Conservation (phyloP, 2,888 invertebrate genomes). For the Ashinkailepas kermadecensis region DNA sequence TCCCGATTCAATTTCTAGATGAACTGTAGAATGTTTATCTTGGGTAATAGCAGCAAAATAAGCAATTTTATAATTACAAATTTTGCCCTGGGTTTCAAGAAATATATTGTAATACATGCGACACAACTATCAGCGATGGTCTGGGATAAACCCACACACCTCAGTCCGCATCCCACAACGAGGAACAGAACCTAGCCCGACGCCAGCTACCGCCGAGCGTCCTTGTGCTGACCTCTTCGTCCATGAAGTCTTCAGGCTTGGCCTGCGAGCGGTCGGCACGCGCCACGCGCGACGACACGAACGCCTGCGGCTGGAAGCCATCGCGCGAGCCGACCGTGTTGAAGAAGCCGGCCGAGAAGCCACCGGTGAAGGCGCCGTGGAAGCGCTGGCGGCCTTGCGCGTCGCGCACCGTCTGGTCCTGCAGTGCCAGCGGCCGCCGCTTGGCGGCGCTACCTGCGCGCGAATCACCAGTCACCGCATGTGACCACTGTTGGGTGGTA, state of each 20-base stretch:
- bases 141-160: too few species aligned
- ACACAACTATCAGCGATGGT: too few species aligned
- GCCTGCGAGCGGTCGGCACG: conserved; percentile 31
- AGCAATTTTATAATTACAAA: too few species aligned
- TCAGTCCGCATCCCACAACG: too few species aligned
- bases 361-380: conserved; percentile 98
- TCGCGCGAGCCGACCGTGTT: conserved; percentile 94
- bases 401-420: not conserved
- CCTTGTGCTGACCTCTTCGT: conserved; percentile 61
- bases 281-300: conserved; percentile 70
- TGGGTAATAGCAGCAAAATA: too few species aligned
- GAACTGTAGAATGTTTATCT: too few species aligned
- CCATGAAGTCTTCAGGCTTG: conserved; percentile 90
- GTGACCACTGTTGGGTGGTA: not conserved
- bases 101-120: too few species aligned
- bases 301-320: conserved; percentile 86
- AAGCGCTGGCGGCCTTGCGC: conserved; percentile 60
- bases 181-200: too few species aligned
- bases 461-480: not conserved
- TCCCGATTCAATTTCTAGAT: too few species aligned
- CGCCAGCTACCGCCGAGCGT: not conserved
- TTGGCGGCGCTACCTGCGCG: not conserved
- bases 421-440: not conserved
- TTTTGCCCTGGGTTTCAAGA: too few species aligned
- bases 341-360: conserved; percentile 94